Evolutionary conservation across 2,113 vertebrate species (phyloP), one percentile per base, ranked within the genome.

Genomic region (Carlito syrichta): DNA sequence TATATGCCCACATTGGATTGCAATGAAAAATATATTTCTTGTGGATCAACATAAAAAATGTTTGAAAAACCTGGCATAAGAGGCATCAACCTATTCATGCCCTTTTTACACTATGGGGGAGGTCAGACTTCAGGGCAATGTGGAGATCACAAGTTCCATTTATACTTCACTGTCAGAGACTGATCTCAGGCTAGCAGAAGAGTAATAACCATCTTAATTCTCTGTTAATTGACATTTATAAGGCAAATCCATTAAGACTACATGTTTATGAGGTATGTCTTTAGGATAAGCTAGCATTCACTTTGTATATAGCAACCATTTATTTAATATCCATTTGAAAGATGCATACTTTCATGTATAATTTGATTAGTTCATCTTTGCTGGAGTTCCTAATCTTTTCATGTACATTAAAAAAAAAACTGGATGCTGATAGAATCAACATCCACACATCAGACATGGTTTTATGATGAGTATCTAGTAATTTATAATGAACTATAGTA

Each of bases 171-270:
- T 90, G 76, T 50, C 60, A 50, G 48, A 93, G 95, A 86, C 60
- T 52, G 48, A 86, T 40, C 30, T 86, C 32, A 71, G 74, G 68
- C 38, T 63, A 56, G 40, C n/a, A 77, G 38, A 86, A 89, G 54
- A 62, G 19, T 79, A 79, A 79, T 52, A 89, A 22, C 19, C 16
- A 45, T 86, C 91, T 94, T n/a, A 86, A 63, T 54, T 89, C 66
- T 86, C 86, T 83, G 50, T 95, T 60, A 82, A 77, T 88, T 91
- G 83, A 91, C 23, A 45, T 95, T 96, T 56, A 89, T 45, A 79
- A 89, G 78, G 50, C 4, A 96, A 89, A 74, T 58, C 38, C 69
- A 92, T 71, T 92, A 54, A 89, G 68, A 79, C 20, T 84, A 60
- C 30, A 20, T 91, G 54, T 94, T 96, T 77, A 66, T 93, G 77